Base-by-base conservation (phyloP, 2,888 invertebrate species). In the Glyphotaelius pellucidus region DNA sequence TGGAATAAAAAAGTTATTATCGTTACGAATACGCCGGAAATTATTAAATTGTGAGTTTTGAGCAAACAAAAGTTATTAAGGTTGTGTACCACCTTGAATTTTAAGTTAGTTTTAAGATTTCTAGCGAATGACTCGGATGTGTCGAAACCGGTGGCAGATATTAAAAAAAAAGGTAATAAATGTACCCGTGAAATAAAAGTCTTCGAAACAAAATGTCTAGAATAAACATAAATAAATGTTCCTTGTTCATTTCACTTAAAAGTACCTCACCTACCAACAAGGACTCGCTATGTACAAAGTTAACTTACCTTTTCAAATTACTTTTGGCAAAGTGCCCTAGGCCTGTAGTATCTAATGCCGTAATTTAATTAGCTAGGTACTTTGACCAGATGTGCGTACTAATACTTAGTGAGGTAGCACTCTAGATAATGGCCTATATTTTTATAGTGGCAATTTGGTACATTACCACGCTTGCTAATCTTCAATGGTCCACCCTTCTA, bases 361-460 rank as follows among this genome's bases (percentile, higher is more conserved):
- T 67, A 67, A 67, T n/a, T 67, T 67, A 67, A 67, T 67, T 67
- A 67, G 67, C 25, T 25, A 0, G 67, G 67, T 67, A 67, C 67
- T 67, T 67, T 67, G 67, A 67, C 67, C 67, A 67, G 67, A 67
- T 67, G 67, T 67, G 67, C 67, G 67, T 67, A 67, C 67, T 67
- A 2, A 67, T 9, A 67, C 67, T 67, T 67, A 67, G 67, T n/a
- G 67, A n/a, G 67, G 67, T 25, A 9, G 67, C 67, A 67, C 67
- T 67, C 25, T 67, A 67, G 67, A 67, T 67, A 67, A 67, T 67
- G 67, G 25, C 67, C 67, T 67, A 67, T n/a, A 67, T 67, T 67
- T 67, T 67, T 67, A 67, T 67, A 25, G 67, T 67, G 3, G 67
- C 67, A 67, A 67, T 67, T 67, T 67, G 67, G 25, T 19, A 67